Evolutionary conservation across 2,797 vertebrate species (phyloP).

Genomic region (Enteromius fasciolatus): DNA sequence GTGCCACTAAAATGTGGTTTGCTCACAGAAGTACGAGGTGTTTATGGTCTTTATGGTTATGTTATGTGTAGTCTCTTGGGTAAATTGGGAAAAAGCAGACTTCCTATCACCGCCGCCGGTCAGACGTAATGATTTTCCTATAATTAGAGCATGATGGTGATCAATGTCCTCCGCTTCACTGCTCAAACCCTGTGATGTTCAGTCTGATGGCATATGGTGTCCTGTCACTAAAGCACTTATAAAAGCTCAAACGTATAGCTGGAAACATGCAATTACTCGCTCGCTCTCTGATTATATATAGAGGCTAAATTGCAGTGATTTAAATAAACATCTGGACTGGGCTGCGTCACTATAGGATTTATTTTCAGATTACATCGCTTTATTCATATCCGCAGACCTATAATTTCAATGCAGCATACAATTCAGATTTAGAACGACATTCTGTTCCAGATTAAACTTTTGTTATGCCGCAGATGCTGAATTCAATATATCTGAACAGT

Average conservation of each 20-base stretch:
- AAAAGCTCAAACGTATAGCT: slow-evolving; percentile 21
- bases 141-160: slow-evolving; percentile 52
- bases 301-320: slow-evolving; percentile 35
- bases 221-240: slow-evolving; percentile 7
- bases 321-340: slow-evolving; percentile 28
- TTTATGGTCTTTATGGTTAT: not conserved
- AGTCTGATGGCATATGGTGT: slow-evolving; percentile 12
- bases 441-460: not conserved
- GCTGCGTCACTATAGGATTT: slow-evolving; percentile 12
- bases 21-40: not conserved
- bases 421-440: not conserved
- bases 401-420: slow-evolving; percentile 4
- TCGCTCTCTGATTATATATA: slow-evolving; percentile 25
- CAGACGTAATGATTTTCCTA: slow-evolving; percentile 43
- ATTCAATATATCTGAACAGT: not conserved
- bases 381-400: not conserved
- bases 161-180: slow-evolving; percentile 49
- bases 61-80: not conserved
- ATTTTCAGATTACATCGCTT: slow-evolving; percentile 22
- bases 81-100: not conserved
- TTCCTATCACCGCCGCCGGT: not conserved
- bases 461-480: not conserved
- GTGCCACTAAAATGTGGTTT: not conserved
- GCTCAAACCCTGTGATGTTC: slow-evolving; percentile 7
- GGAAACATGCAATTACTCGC: slow-evolving; percentile 7